These are phyloP conservation scores for Cinara cedri DNA, from an alignment of 2,888 invertebrate genomes.

Conservation along the genomic window DNA sequence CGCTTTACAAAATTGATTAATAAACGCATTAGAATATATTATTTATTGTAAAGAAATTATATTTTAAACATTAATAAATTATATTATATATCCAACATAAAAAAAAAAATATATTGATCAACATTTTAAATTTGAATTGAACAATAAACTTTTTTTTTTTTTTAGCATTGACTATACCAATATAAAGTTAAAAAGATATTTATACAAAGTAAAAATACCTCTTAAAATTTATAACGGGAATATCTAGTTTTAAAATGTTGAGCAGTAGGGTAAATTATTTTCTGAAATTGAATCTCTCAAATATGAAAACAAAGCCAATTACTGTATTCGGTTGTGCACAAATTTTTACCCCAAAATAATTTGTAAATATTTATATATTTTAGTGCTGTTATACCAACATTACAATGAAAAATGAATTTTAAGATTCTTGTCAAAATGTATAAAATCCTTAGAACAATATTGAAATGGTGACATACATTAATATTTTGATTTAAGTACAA, in stretches of 20 bases:
- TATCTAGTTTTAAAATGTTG: conserved; percentile 23
- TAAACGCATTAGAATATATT: conserved; percentile 21
- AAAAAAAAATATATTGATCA: conserved; percentile 11
- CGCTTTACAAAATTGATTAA: conserved; percentile 20
- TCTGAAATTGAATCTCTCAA: conserved; percentile 2
- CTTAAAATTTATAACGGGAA: conserved; percentile 1
- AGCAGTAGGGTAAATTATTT: conserved; percentile 25
- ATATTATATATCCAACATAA: too few relatives aligned
- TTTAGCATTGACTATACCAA: not conserved
- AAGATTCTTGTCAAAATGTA: conserved; percentile 12
- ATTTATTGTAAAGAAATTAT: not conserved
- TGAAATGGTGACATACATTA: conserved; percentile 7
- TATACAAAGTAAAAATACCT: conserved; percentile 16
- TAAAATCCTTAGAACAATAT: not conserved
- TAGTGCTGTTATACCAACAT: not conserved
- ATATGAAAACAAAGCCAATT: not conserved
- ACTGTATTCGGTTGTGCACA: not conserved
- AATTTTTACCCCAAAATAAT: not conserved
- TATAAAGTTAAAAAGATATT: not conserved
- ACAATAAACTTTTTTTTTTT: not conserved
- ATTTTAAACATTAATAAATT: not conserved
- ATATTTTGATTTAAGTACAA: not conserved
- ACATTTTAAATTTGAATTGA: not conserved
- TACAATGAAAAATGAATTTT: not conserved
- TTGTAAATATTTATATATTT: conserved; percentile 10